Percentiles rank a stretch among this genome's conserved stretches.
These are phyloP conservation scores for Choristoneura fumiferana DNA, from an alignment of 1,140 invertebrate genomes.

Conservation along the genomic window DNA sequence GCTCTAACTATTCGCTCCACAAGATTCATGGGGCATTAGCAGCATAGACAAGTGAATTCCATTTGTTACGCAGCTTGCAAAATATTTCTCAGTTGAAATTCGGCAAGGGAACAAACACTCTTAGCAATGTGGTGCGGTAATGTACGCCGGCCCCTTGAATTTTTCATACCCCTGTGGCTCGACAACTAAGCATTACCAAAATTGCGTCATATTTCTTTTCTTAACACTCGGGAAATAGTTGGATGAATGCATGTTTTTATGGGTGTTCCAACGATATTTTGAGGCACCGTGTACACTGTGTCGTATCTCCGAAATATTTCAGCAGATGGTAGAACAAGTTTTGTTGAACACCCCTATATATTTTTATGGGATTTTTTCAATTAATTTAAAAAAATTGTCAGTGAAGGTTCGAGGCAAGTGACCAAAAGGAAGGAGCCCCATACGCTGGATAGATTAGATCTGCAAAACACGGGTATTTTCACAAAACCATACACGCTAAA, in stretches of 20 bases:
- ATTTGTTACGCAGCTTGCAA: slow-evolving; percentile 51
- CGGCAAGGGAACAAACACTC: slow-evolving; percentile 61
- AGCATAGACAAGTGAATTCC: slow-evolving; percentile 38
- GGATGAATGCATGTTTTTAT: slow-evolving; percentile 57
- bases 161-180: slow-evolving; percentile 76
- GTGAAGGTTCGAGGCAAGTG: too few relatives aligned
- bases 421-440: too few relatives aligned
- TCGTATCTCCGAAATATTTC: too few relatives aligned
- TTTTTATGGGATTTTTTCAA: too few relatives aligned
- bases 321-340: too few relatives aligned
- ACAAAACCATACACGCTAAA: too few relatives aligned
- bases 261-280: slow-evolving; percentile 16
- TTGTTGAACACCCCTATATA: too few relatives aligned
- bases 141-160: slow-evolving; percentile 71
- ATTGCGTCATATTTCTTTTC: slow-evolving; percentile 77
- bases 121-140: slow-evolving; percentile 68
- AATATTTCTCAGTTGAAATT: slow-evolving; percentile 52
- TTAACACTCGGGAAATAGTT: slow-evolving; percentile 68
- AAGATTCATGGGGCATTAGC: neutral
- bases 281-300: too few relatives aligned
- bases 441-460: too few relatives aligned
- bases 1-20: neutral
- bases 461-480: too few relatives aligned
- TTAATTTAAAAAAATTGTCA: too few relatives aligned
- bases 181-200: slow-evolving; percentile 76